Evolutionary conservation across 2,888 invertebrate genomes (phyloP), one percentile per base, ranked within the genome.

Genomic region (Coelopa pilipes): DNA sequence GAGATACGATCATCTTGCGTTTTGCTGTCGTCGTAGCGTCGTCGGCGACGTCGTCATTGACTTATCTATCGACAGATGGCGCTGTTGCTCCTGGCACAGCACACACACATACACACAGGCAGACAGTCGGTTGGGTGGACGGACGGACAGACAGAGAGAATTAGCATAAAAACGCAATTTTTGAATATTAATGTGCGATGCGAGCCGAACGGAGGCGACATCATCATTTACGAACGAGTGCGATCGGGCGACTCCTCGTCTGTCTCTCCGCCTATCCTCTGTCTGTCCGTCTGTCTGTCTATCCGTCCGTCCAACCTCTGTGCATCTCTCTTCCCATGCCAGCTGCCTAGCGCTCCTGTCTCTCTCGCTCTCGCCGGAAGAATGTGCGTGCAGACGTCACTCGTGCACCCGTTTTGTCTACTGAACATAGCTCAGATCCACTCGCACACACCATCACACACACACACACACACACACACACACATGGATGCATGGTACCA

Each of bases 101-200:
- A 72, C 19, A 45, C 17, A 67, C 50, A 72, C 19, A 45, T 17
- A 67, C 34, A 7, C 4, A 34, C 34, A 7, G 34, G 7, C 34
- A 34, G 34, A 34, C 34, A 34, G 34, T 4, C 7, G 7, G 34
- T 34, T 34, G 17, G 7, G 12, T 77, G 77, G 76, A 78, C 82
- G 21, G 78, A 77, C 80, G 19, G 45, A 49, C 62, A 49, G 49
- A 62, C 70, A 45, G 83, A 80, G 82, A 80, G 82, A 85, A 85
- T 85, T 85, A 82, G 84, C 85, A 85, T 85, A 85, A 86, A 86
- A 86, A 86, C 84, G 86, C 86, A 84, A 86, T 86, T 85, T 86
- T 84, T 82, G 85, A 86, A 86, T 84, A 84, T 85, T 84, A 85
- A 84, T 84, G 81, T 80, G 81, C 78, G 79, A 78, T 79, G 76